Base-by-base conservation (phyloP, 2,888 invertebrate genomes). In the Euzetes globulus region DNA sequence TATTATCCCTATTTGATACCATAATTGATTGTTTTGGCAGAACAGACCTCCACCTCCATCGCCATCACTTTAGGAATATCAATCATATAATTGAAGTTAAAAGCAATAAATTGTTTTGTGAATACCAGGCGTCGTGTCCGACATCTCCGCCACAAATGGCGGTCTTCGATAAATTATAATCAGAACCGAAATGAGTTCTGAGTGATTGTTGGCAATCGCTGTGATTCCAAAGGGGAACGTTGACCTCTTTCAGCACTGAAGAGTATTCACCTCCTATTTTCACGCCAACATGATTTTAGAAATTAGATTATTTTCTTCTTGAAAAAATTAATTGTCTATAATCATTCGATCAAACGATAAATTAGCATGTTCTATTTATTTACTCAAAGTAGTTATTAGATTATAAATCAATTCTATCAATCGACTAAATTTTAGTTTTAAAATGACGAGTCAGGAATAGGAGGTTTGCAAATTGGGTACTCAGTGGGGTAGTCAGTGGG, bases 31-130 rank as follows among this genome's bases (percentile, higher is more conserved):
- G 72, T 81, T 79, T 77, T 81, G 82, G 73, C 83, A 84, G 15
- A 82, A 83, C 73, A 84, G 76, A 25, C 83, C 83, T 0, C 84
- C 83, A 3, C 84, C 84, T 17, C 83, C 84, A 78, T 84, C 84
- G 15, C 84, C 84, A 82, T 83, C 78, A 5, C 77, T 77, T 41
- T 33, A 71, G 72, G 22, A 6, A 50, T n/a, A 50, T 70, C 22
- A 74, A 70, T 15, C 17, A 50, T 15, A 70, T 9, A 47, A 47
- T 47, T 9, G 3, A 47, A 13, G 1, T n/a, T 19, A 1, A 50
- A 50, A 1, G 17, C 2, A 50, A n/a, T n/a, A 5, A n/a, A 6
- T n/a, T 72, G 37, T 22, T 9, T 80, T 81, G 80, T 79, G 83
- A 83, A 77, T 84, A 83, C 78, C 84, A 84, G 25, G 84, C 83